A percentile compares a stretch with the other conserved stretches of the same genome.
Evolutionary conservation across 2,888 invertebrate genomes (phyloP).

Genomic region (Drosophila cognata): DNA sequence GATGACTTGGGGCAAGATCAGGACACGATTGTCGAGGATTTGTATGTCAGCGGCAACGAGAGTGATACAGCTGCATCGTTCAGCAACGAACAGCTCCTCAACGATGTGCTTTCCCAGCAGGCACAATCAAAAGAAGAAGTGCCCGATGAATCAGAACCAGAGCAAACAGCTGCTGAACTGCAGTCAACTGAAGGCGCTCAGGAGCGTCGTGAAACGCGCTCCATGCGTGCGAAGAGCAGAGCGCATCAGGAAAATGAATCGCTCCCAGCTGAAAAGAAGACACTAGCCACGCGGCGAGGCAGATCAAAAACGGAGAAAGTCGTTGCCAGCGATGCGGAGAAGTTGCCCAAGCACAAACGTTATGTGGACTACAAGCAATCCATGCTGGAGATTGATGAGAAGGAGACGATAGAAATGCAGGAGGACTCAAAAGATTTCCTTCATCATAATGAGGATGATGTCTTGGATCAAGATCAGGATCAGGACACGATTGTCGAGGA

Average conservation of each 20-base stretch:
- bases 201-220: constrained; percentile 63
- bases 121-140: neutral
- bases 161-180: neutral
- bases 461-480: constrained; percentile 11
- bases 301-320: constrained; percentile 24
- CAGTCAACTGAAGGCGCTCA: neutral
- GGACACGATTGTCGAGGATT: neutral
- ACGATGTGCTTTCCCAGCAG: constrained; percentile 45
- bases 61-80: constrained; percentile 49
- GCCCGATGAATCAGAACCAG: neutral
- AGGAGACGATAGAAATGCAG: neutral
- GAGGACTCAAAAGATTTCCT: constrained; percentile 16
- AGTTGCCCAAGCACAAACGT: constrained; percentile 37
- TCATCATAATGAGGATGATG: constrained; percentile 6
- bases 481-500: neutral
- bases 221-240: constrained; percentile 57
- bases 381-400: constrained; percentile 64
- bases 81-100: constrained; percentile 66
- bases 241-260: constrained; percentile 23
- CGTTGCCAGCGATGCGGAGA: constrained; percentile 1
- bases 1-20: constrained; percentile 10
- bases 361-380: constrained; percentile 59
- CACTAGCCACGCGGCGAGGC: constrained; percentile 19
- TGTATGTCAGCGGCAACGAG: constrained; percentile 32
- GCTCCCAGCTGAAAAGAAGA: constrained; percentile 12